Evolutionary conservation across 1,140 invertebrate species (phyloP).

Genomic region (Drosophila funebris): DNA sequence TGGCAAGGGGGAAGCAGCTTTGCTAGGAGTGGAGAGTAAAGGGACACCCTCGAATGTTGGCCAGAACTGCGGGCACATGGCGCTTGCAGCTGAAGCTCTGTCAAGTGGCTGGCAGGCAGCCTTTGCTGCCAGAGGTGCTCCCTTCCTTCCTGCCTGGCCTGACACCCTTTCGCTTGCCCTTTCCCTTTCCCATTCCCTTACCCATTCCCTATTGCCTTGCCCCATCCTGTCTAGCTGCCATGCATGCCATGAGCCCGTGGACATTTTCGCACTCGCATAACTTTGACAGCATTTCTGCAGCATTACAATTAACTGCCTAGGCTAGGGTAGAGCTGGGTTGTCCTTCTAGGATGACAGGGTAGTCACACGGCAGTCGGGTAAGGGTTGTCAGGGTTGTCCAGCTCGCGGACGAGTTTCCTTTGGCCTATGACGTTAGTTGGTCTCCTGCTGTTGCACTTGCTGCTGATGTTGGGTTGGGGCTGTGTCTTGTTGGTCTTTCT

Average conservation of each 20-base stretch:
- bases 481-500: constrained; percentile 1
- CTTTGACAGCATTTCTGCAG: constrained; percentile 77
- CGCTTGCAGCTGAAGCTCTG: constrained; percentile 10
- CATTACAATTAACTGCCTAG: constrained; percentile 73
- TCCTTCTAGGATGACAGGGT: not conserved
- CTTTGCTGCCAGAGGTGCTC: not conserved
- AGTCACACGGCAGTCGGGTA: not conserved
- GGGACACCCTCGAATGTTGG: constrained; percentile 47
- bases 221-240: not conserved
- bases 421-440: not conserved
- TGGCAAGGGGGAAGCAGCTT: not conserved
- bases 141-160: not conserved
- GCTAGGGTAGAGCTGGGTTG: not conserved
- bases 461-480: not conserved
- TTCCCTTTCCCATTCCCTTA: not conserved
- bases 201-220: not conserved
- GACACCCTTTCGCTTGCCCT: not conserved
- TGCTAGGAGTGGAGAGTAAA: not conserved
- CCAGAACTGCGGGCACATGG: constrained; percentile 6
- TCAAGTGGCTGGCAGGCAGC: constrained; percentile 35
- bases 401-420: not conserved
- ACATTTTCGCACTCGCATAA: constrained; percentile 78
- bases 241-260: constrained; percentile 48
- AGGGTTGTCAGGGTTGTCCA: constrained; percentile 2
- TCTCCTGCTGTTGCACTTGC: constrained; percentile 12